These are phyloP conservation scores for Girardinus metallicus DNA, from an alignment of 2,797 vertebrate species.

Conservation along the genomic window DNA sequence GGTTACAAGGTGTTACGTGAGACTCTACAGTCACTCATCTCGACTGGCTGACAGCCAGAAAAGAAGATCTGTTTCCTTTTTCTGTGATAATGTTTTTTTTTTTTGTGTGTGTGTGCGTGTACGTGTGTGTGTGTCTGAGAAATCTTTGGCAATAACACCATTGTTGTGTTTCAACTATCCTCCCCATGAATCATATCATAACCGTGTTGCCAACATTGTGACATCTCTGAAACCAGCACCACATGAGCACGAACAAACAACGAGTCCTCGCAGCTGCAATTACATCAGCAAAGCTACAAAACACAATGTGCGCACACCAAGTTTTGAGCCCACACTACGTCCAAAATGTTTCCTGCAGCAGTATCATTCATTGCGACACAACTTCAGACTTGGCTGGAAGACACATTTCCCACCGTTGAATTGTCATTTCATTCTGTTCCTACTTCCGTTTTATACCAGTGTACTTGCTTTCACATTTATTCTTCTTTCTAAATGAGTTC, in stretches of 20 bases:
- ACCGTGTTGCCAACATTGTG: slow-evolving; percentile 14
- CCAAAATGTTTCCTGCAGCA: slow-evolving; percentile 11
- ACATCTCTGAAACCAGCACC: slow-evolving; percentile 9
- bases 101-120: not conserved
- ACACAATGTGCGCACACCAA: not conserved
- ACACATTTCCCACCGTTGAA: not conserved
- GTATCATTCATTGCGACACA: not conserved
- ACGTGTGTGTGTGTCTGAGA: not conserved
- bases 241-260: slow-evolving; percentile 10
- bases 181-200: slow-evolving; percentile 12
- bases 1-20: slow-evolving; percentile 35
- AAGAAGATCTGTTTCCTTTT: slow-evolving; percentile 7
- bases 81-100: slow-evolving; percentile 12
- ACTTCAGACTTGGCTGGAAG: not conserved
- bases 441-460: not conserved
- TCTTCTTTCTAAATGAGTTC: not conserved
- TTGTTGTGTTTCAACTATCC: slow-evolving; percentile 1
- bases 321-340: not conserved
- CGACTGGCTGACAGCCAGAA: slow-evolving; percentile 18
- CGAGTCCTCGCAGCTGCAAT: not conserved
- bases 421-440: not conserved
- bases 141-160: slow-evolving; percentile 8
- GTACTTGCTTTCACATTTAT: not conserved
- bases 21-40: slow-evolving; percentile 27
- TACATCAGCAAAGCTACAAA: slow-evolving; percentile 7